These are phyloP conservation scores for Colaptes auratus DNA, from an alignment of 2,113 vertebrate species.

Conservation along the genomic window DNA sequence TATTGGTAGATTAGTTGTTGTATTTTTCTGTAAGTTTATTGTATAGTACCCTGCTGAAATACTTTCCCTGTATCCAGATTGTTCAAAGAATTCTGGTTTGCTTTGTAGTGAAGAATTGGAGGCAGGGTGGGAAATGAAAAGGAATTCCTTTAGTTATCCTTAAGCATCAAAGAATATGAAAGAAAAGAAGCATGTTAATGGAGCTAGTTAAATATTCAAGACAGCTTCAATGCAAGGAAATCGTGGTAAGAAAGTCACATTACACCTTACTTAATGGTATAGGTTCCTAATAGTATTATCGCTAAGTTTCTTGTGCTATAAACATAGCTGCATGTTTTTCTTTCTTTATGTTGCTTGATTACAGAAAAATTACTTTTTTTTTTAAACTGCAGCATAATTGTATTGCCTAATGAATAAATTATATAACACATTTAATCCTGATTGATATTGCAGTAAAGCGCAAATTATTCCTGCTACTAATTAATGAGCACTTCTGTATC, in stretches of 20 bases:
- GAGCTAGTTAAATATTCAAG: background rate
- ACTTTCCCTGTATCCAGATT: background rate
- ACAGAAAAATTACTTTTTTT: background rate
- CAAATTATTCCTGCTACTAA: conserved; percentile 63
- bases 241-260: background rate
- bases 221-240: background rate
- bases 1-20: background rate
- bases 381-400: conserved; percentile 25
- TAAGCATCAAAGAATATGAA: background rate
- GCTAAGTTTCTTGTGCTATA: background rate
- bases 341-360: background rate
- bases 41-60: background rate
- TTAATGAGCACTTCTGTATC: conserved; percentile 57
- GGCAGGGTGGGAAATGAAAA: background rate
- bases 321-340: background rate
- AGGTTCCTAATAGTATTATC: background rate
- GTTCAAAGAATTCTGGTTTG: background rate
- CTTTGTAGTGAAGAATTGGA: background rate
- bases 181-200: background rate
- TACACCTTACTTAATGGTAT: background rate
- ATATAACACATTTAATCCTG: conserved; percentile 62
- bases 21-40: background rate
- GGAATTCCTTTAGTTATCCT: background rate
- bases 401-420: conserved; percentile 62
- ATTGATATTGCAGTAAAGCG: conserved; percentile 58